A percentile compares a stretch with the other conserved stretches of the same genome.
Evolutionary conservation across 2,797 vertebrate genomes (phyloP).

Genomic region (Melanogrammus aeglefinus): DNA sequence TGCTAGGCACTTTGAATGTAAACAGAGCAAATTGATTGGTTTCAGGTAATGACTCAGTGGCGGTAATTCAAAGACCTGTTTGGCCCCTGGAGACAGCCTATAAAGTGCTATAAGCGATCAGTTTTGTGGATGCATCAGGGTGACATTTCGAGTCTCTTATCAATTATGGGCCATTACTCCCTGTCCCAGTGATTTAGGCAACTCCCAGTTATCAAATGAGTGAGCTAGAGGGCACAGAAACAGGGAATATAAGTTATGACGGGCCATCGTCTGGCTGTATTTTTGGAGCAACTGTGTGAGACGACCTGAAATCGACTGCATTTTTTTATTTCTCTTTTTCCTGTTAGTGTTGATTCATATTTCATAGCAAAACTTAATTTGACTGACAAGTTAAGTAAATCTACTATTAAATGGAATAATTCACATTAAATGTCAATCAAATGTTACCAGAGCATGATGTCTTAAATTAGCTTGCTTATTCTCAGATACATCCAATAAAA

Average conservation of each 20-base stretch:
- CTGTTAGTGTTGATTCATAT: too few species aligned
- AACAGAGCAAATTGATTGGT: constrained; percentile 69
- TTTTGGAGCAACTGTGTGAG: too few species aligned
- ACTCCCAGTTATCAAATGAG: constrained; percentile 40
- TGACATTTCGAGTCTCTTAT: constrained; percentile 67
- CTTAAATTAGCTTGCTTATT: background rate
- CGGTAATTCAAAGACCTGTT: constrained; percentile 63
- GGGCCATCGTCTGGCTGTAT: background rate
- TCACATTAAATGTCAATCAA: background rate
- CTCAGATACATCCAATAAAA: too few species aligned
- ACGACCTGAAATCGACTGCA: background rate
- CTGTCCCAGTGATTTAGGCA: constrained; percentile 47
- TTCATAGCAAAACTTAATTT: background rate
- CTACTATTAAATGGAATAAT: background rate
- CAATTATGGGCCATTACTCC: constrained; percentile 60
- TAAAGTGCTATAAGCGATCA: constrained; percentile 66
- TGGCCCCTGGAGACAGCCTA: constrained; percentile 60
- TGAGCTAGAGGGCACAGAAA: constrained; percentile 10
- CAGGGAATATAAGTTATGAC: background rate
- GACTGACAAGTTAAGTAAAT: background rate
- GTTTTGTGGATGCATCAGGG: constrained; percentile 58
- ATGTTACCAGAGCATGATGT: background rate
- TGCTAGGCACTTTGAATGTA: constrained; percentile 53
- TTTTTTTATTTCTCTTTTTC: background rate
- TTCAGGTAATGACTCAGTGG: constrained; percentile 68